phyloP scores from a whole-genome alignment of 1,140 invertebrate species.

The Macrotrachela quadricornifera region DNA sequence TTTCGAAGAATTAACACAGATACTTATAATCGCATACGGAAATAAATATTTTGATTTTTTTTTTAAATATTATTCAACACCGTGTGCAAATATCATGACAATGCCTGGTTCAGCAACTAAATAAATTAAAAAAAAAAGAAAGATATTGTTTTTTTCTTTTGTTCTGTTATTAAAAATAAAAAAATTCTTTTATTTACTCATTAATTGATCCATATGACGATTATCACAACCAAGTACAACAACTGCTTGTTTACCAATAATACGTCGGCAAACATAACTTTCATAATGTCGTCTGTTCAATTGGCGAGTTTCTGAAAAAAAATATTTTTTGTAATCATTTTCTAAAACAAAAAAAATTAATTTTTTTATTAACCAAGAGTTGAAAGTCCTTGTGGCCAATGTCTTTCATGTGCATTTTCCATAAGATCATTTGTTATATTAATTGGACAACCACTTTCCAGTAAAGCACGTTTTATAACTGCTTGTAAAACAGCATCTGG shows the following conservation, averaged over 20 bases:
- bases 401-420: constrained; percentile 82
- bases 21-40: neutral
- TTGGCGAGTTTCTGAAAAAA: constrained; percentile 47
- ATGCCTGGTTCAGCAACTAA: constrained; percentile 88
- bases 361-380: constrained; percentile 36
- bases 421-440: constrained; percentile 79
- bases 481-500: constrained; percentile 67
- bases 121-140: too few species aligned
- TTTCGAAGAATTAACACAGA: too few species aligned
- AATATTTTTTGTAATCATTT: too few species aligned
- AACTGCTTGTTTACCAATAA: constrained; percentile 63
- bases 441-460: constrained; percentile 69
- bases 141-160: too few species aligned
- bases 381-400: constrained; percentile 72
- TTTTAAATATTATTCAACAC: constrained; percentile 48
- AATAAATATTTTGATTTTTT: neutral
- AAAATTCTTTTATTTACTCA: too few species aligned
- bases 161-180: too few species aligned
- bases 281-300: constrained; percentile 75
- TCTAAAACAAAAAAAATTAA: too few species aligned
- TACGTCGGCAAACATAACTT: constrained; percentile 73
- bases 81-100: constrained; percentile 94
- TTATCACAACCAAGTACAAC: constrained; percentile 82
- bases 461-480: constrained; percentile 60
- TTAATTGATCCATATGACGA: constrained; percentile 44